These are phyloP conservation scores for Drosophila nigritarsus DNA, from an alignment of 2,888 invertebrate species.

Conservation along the genomic window DNA sequence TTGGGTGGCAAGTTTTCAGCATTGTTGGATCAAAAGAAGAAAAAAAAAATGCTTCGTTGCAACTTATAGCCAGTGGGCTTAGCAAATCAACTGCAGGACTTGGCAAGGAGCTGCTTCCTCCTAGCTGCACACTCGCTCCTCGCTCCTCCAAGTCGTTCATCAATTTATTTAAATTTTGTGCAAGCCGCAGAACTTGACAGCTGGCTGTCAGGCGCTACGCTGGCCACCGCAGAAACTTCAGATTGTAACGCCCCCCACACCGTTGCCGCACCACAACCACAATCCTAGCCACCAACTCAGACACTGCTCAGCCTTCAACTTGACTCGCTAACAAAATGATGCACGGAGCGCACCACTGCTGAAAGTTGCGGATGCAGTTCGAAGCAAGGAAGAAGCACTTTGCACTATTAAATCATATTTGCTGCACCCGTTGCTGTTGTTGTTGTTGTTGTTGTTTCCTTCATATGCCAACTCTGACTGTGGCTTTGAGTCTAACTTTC, in stretches of 20 bases:
- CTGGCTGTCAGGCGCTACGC: constrained; percentile 58
- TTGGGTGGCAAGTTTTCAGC: constrained; percentile 59
- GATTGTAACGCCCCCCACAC: background rate
- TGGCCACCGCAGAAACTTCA: constrained; percentile 66
- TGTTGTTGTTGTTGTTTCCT: constrained; percentile 10
- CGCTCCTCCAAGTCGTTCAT: constrained; percentile 47
- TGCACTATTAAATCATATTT: constrained; percentile 74
- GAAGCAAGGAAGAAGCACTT: constrained; percentile 47
- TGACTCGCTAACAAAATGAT: constrained; percentile 62
- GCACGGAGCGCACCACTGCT: constrained; percentile 42
- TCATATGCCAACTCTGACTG: constrained; percentile 29
- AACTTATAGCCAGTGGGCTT: constrained; percentile 41
- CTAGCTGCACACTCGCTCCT: background rate
- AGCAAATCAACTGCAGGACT: constrained; percentile 54
- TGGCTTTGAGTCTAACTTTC: constrained; percentile 55
- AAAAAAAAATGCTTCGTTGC: constrained; percentile 12
- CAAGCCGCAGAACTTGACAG: constrained; percentile 68
- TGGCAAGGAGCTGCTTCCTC: constrained; percentile 11
- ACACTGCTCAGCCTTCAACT: background rate
- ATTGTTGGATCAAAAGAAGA: constrained; percentile 20
- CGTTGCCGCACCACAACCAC: background rate
- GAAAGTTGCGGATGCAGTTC: constrained; percentile 42
- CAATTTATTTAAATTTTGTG: constrained; percentile 72
- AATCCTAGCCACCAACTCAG: background rate
- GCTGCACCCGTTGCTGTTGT: constrained; percentile 32